Base-by-base conservation (phyloP, 2,797 vertebrate species). In the Chromis chromis region DNA sequence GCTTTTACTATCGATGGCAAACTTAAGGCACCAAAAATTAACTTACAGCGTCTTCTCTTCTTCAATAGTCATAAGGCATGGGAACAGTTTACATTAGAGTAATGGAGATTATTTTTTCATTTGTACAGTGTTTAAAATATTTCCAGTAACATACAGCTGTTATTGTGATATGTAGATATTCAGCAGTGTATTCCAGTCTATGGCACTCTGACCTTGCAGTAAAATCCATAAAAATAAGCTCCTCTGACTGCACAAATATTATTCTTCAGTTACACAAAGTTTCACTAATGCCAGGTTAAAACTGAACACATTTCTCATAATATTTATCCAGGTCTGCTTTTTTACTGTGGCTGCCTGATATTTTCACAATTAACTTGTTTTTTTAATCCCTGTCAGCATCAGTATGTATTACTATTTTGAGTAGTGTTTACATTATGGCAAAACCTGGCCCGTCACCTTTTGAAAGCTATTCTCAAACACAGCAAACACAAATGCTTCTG, bases 271-370 rank as follows among this genome's bases (percentile, higher is more conserved):
- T 14, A 48, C 56, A 59, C 8, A 74, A 63, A 53, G 52, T 24
- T 27, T 39, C 14, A 22, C 14, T 39, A 46, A 54, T 25, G 36
- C 54, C 25, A 44, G 19, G 49, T 49, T 54, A 25, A 31, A 69
- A 40, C 55, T 4, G 3, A 66, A 50, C 27, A 39, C 25, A 48
- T 57, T 54, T 71, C 28, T 54, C 39, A 73, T 14, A 36, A 71
- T 63, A 67, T 75, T 61, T 62, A 62, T 56, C 11, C 25, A 33
- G 9, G 24, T 69, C 11, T 14, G 40, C 5, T 54, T 59, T 58
- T 68, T 3, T 33, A 54, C 46, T 50, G 9, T 8, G 36, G 14
- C 11, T 19, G 21, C 12, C 21, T 44, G 33, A 60, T 39, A 31
- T n/a, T 71, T 67, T n/a, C 1, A 7, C 44, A 48, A 9, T 36